Conservation (phyloP, 2,888 invertebrate species). For the Liopterus haemorrhoidalis region DNA sequence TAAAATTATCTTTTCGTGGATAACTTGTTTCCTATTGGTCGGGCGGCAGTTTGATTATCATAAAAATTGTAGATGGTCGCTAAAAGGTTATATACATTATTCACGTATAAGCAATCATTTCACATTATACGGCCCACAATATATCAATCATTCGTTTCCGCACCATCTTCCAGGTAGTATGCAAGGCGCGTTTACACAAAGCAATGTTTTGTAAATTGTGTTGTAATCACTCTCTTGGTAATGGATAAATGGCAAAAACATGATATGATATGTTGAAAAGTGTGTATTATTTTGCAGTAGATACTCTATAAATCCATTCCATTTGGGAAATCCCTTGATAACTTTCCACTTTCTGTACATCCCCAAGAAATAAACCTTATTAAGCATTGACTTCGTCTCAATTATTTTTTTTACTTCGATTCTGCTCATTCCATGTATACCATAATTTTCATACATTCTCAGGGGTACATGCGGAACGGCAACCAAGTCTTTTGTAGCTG, state of each 20-base stretch:
- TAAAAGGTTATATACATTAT: no score
- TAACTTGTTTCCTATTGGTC: no score
- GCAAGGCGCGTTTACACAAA: no score
- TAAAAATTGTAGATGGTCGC: no score
- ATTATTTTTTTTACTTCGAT: slow-evolving; percentile 27
- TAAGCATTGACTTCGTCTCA: slow-evolving; percentile 18
- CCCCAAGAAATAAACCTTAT: slow-evolving; percentile 33
- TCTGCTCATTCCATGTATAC: slow-evolving; percentile 33
- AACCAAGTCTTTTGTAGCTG: slow-evolving; percentile 33
- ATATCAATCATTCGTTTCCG: no score
- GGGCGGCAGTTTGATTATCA: no score
- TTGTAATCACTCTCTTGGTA: slow-evolving; percentile 24
- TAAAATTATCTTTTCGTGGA: no score
- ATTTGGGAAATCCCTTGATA: slow-evolving; percentile 29
- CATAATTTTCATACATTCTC: slow-evolving; percentile 34
- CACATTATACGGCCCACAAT: no score
- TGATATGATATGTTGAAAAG: slow-evolving; percentile 18
- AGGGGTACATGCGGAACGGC: slow-evolving; percentile 36
- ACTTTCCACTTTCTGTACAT: slow-evolving; percentile 35
- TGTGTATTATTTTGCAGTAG: slow-evolving; percentile 20
- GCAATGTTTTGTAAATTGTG: slow-evolving; percentile 25
- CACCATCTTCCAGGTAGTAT: no score
- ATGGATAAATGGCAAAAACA: slow-evolving; percentile 24
- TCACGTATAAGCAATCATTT: no score
- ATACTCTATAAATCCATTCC: slow-evolving; percentile 34